Evolutionary conservation across 2,888 invertebrate genomes (phyloP).

Genomic region (Steromphala cineraria): DNA sequence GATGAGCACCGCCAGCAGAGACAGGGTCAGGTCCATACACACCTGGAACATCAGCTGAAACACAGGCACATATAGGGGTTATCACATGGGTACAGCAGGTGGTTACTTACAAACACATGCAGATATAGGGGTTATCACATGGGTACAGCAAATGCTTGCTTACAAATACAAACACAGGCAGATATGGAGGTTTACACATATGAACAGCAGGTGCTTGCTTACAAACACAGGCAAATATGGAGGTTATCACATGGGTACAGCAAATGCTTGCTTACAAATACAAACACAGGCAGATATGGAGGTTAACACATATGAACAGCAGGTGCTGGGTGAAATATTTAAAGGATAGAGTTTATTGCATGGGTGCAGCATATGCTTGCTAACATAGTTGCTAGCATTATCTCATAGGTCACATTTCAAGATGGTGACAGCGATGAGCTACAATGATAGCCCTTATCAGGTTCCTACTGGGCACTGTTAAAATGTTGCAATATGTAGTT

Average conservation of each 20-base stretch:
- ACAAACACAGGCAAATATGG: not conserved
- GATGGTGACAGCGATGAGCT: no score
- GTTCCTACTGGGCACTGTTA: no score
- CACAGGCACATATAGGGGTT: not conserved
- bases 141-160: not conserved
- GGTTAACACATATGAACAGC: no score
- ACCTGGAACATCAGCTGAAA: slow-evolving; percentile 64
- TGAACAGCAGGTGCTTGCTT: no score
- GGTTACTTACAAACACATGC: not conserved
- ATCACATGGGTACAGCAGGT: no score
- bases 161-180: slow-evolving; percentile 16
- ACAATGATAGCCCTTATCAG: no score
- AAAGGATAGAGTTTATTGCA: not conserved
- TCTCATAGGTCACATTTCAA: no score
- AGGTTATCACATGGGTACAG: not conserved
- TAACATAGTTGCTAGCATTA: no score
- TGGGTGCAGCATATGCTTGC: not conserved
- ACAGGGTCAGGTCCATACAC: slow-evolving; percentile 63
- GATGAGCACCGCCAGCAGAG: slow-evolving; percentile 63
- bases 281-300: slow-evolving; percentile 14
- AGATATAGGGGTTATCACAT: not conserved
- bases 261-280: not conserved
- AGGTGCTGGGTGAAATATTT: not conserved
- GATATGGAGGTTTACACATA: no score
- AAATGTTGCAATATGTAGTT: no score